Evolutionary conservation across 2,888 invertebrate species (phyloP).

Genomic region (Philhelius pedissequus): DNA sequence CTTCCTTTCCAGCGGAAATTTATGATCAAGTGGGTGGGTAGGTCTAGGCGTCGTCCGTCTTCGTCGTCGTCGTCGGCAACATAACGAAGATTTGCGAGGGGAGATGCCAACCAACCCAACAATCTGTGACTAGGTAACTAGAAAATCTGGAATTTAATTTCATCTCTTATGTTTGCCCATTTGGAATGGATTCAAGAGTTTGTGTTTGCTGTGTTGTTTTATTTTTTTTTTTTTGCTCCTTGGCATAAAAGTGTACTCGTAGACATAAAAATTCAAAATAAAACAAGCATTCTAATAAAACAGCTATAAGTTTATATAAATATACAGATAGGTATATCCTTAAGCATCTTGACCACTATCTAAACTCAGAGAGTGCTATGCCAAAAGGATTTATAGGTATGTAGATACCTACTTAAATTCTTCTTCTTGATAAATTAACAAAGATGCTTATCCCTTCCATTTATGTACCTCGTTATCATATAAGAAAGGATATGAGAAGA

Average conservation of each 20-base stretch:
- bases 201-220: conserved; percentile 21
- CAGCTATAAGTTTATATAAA: not conserved
- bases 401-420: conserved; percentile 16
- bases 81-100: not conserved
- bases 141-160: conserved; percentile 62
- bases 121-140: conserved; percentile 45
- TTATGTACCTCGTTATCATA: not conserved
- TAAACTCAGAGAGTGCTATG: not conserved
- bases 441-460: conserved; percentile 52
- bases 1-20: conserved; percentile 10
- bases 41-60: not conserved
- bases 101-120: not conserved
- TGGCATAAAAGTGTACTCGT: conserved; percentile 17
- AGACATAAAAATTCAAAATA: conserved; percentile 14
- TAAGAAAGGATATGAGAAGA: conserved; percentile 8
- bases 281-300: conserved; percentile 28
- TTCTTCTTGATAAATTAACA: conserved; percentile 66
- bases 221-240: not conserved
- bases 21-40: conserved; percentile 24
- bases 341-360: conserved; percentile 48
- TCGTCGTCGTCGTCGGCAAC: not conserved
- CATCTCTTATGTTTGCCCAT: conserved; percentile 41
- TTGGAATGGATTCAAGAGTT: conserved; percentile 36
- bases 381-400: not conserved
- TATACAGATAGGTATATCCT: not conserved